Conservation (phyloP, 2,797 vertebrate genomes). For the Scomberomorus guttatus region DNA sequence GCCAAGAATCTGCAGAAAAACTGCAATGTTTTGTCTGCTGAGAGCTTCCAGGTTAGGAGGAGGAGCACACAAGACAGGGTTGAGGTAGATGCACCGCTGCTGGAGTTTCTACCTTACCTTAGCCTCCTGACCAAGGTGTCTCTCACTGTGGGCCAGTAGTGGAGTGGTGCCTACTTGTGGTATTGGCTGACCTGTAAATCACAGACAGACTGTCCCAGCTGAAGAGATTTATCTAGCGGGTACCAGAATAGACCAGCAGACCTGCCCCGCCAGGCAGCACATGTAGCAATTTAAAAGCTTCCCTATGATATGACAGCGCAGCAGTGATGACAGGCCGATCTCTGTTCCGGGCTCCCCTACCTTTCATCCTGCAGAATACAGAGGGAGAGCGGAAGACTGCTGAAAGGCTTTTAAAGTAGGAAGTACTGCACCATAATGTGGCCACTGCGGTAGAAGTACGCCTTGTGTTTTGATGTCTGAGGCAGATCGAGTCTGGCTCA, state of each 20-base stretch:
- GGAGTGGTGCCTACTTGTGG: constrained; percentile 53
- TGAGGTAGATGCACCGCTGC: constrained; percentile 39
- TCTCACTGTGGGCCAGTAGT: not conserved
- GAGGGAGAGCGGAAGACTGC: constrained; percentile 51
- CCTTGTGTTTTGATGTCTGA: constrained; percentile 65
- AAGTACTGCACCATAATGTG: constrained; percentile 53
- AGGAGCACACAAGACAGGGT: constrained; percentile 29
- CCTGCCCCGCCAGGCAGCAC: constrained; percentile 59
- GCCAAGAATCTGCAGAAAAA: constrained; percentile 71
- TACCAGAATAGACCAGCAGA: constrained; percentile 68
- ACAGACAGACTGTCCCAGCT: constrained; percentile 59
- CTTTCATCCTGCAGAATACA: constrained; percentile 66
- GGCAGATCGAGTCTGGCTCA: constrained; percentile 52
- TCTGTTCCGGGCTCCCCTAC: constrained; percentile 59
- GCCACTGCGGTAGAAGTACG: constrained; percentile 48
- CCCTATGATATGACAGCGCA: constrained; percentile 65
- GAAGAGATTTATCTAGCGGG: constrained; percentile 64
- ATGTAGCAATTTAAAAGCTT: constrained; percentile 76
- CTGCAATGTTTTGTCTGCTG: constrained; percentile 62
- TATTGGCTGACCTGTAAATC: constrained; percentile 54
- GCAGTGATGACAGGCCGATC: constrained; percentile 71
- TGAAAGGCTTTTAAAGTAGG: constrained; percentile 60
- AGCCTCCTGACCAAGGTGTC: constrained; percentile 29
- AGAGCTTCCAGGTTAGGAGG: constrained; percentile 48
- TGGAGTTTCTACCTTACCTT: constrained; percentile 32